These are phyloP conservation scores for Anolis carolinensis DNA, from an alignment of 2,113 vertebrate species.

Conservation along the genomic window DNA sequence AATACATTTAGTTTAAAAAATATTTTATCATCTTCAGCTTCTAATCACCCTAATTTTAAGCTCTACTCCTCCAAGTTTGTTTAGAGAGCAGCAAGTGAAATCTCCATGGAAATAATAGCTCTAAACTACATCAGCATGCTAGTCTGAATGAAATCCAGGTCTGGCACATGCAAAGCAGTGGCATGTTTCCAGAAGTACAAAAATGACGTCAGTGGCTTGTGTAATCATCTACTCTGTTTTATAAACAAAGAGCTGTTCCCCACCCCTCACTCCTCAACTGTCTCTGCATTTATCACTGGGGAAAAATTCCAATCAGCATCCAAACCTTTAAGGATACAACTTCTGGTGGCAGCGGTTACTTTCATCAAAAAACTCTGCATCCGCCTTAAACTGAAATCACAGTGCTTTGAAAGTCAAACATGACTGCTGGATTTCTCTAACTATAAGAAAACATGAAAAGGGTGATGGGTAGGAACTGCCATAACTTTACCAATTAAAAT, in stretches of 20 bases:
- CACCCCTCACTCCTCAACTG: not conserved
- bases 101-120: not conserved
- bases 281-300: not conserved
- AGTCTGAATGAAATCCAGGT: constrained; percentile 23
- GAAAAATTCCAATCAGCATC: not conserved
- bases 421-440: fast-evolving
- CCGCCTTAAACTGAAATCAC: fast-evolving
- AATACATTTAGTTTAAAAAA: constrained; percentile 39
- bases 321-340: constrained; percentile 2
- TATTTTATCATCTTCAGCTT: fast-evolving
- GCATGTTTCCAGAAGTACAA: constrained; percentile 62
- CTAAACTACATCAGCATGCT: not conserved
- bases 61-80: fast-evolving
- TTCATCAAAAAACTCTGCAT: not conserved
- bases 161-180: constrained; percentile 42
- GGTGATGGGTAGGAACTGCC: not conserved
- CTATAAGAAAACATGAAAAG: not conserved
- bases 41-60: not conserved
- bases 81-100: not conserved
- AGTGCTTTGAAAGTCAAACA: fast-evolving
- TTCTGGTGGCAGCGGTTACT: not conserved
- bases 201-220: constrained; percentile 55
- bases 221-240: constrained; percentile 27
- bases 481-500: not conserved
- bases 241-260: not conserved